phyloP scores from a whole-genome alignment of 2,888 invertebrate species.

The Tridacna gigas region DNA sequence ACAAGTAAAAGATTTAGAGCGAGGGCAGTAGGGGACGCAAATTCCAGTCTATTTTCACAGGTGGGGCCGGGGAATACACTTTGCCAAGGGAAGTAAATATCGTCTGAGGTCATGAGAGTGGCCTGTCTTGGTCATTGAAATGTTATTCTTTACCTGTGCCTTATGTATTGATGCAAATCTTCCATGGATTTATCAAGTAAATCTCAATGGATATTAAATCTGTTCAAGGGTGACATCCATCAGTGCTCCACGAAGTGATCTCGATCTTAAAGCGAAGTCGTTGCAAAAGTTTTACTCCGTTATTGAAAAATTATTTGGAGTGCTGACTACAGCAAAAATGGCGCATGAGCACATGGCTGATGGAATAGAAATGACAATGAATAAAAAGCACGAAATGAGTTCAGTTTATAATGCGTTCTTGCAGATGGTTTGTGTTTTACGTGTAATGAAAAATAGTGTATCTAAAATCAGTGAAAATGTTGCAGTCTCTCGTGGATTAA shows the following conservation, averaged over 20 bases:
- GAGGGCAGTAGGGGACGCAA: no score
- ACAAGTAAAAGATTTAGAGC: no score
- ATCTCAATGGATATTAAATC: neutral
- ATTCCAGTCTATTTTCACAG: no score
- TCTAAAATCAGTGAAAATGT: no score
- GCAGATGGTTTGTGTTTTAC: no score
- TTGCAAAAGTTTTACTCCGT: neutral
- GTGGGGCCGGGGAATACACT: no score
- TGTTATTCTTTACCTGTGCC: neutral
- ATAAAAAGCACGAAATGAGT: no score
- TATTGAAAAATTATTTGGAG: constrained; percentile 24
- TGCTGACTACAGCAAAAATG: constrained; percentile 41
- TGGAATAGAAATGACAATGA: neutral
- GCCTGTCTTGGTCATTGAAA: neutral
- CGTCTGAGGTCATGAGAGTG: neutral
- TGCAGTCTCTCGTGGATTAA: neutral
- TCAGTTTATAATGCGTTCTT: no score
- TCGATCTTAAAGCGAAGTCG: no score
- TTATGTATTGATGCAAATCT: neutral
- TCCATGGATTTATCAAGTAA: neutral
- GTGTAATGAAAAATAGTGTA: no score
- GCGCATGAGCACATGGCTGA: constrained; percentile 31
- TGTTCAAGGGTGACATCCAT: neutral
- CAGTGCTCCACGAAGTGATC: neutral
- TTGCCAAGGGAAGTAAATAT: neutral